phyloP scores from a whole-genome alignment of 2,888 invertebrate species.

The Lepidochrysops patricia region DNA sequence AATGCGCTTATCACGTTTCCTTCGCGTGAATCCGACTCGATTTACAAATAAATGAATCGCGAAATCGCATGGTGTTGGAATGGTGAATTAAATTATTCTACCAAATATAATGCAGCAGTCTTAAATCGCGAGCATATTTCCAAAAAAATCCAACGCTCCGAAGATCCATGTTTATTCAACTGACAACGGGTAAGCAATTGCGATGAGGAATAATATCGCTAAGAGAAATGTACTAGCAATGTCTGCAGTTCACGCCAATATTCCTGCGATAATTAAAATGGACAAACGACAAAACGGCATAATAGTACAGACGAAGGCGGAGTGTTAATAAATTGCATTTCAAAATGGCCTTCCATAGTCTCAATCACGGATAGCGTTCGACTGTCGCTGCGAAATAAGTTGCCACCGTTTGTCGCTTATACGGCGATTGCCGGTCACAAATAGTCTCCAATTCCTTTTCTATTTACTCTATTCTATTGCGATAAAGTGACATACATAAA shows the following conservation, averaged over 20 bases:
- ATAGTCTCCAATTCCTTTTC: neutral
- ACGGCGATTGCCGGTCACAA: neutral
- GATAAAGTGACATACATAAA: neutral
- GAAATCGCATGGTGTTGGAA: slow-evolving; percentile 6
- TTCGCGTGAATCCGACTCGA: slow-evolving; percentile 11
- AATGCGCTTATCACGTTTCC: slow-evolving; percentile 13
- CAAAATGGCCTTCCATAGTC: neutral
- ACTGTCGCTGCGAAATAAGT: neutral
- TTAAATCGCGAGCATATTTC: neutral
- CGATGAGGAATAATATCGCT: neutral
- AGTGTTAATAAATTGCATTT: neutral
- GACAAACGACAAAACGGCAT: neutral
- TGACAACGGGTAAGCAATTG: neutral
- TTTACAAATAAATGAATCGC: slow-evolving; percentile 7
- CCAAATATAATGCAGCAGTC: slow-evolving; percentile 1
- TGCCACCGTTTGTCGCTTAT: neutral
- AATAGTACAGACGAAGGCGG: neutral
- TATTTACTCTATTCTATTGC: neutral
- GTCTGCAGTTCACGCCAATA: neutral
- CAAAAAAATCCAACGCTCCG: neutral
- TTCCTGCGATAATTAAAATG: neutral
- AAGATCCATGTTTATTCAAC: neutral
- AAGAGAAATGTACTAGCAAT: neutral
- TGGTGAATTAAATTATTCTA: slow-evolving; percentile 6
- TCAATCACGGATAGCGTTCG: neutral